Evolutionary conservation across 2,113 vertebrate genomes (phyloP), one percentile per base, ranked within the genome.

Genomic region (Ursus arctos): DNA sequence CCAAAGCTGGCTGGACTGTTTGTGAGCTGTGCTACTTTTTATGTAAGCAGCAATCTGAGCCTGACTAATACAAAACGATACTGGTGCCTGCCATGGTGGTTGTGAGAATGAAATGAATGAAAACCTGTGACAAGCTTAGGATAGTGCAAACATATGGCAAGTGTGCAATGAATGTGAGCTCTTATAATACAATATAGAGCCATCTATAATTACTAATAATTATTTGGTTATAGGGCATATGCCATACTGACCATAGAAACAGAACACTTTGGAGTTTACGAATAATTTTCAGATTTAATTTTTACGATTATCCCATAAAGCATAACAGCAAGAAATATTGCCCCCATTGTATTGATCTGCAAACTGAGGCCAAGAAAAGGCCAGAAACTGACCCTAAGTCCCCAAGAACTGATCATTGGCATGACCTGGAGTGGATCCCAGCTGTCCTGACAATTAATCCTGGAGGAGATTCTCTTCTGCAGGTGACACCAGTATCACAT

Each of bases 331-430:
- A 94, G 53, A 96, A 92, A 59, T 85, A 82, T 28, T 55, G 63
- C 22, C 12, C 65, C 9, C 36, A 24, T 92, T 82, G 15, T 93
- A 55, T 24, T 77, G 47, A 57, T 72, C 43, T 72, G 36, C 53
- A 91, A 83, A 83, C 26, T 24, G 33, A 97, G 82, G 51, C 33
- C 71, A 65, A 82, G 47, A 79, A 77, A 90, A 81, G 28, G 72
- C 59, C n/a, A 31, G 40, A 91, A 55, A 85, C 12, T 33, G 63
- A 90, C 33, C 24, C 43, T 71, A 83, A 21, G 22, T 1, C 10
- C 4, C 8, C 6, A 14, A 0, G 7, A 71, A 40, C 86, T 80
- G 74, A 71, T 83, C 86, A 40, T 0, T 72, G 65, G n/a, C 33
- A 51, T 4, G 55, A 36, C 26, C 26, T 59, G 40, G 92, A 24